Conservation (phyloP, 2,113 vertebrate species). For the Condylura cristata region DNA sequence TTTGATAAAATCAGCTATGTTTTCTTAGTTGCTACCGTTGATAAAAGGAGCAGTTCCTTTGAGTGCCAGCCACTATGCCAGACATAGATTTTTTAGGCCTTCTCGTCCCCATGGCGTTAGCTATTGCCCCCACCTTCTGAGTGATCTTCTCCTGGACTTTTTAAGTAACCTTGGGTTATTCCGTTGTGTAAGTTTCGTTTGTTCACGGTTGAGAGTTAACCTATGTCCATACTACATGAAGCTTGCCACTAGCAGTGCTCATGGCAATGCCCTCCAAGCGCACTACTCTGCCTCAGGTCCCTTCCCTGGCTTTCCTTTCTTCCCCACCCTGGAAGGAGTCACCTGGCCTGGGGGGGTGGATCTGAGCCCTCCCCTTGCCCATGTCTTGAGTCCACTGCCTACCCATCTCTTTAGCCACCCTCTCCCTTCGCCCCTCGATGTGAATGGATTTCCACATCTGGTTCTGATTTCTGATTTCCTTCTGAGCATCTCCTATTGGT, state of each 20-base stretch:
- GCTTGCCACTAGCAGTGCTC: background rate
- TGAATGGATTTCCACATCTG: background rate
- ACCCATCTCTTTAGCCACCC: background rate
- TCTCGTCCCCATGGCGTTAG: accelerated
- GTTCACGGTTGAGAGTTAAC: no score
- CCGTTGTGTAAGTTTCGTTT: no score
- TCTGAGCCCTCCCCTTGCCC: background rate
- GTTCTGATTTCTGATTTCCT: background rate
- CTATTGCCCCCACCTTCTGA: background rate
- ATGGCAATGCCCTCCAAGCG: background rate
- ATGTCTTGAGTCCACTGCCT: background rate
- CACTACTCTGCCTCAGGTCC: background rate
- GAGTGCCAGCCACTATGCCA: background rate
- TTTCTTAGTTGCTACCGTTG: background rate
- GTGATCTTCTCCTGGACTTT: background rate
- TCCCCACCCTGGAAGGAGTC: no score
- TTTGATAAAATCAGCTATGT: background rate
- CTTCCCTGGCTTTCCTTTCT: background rate
- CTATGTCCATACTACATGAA: no score
- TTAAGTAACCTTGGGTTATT: no score
- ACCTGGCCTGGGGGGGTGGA: background rate
- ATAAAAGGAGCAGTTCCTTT: accelerated
- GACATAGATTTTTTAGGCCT: no score
- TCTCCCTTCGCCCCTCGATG: accelerated
- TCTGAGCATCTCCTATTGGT: background rate